Evolutionary conservation across 2,113 vertebrate species (phyloP), one percentile per base, ranked within the genome.

Genomic region (Stercorarius parasiticus): DNA sequence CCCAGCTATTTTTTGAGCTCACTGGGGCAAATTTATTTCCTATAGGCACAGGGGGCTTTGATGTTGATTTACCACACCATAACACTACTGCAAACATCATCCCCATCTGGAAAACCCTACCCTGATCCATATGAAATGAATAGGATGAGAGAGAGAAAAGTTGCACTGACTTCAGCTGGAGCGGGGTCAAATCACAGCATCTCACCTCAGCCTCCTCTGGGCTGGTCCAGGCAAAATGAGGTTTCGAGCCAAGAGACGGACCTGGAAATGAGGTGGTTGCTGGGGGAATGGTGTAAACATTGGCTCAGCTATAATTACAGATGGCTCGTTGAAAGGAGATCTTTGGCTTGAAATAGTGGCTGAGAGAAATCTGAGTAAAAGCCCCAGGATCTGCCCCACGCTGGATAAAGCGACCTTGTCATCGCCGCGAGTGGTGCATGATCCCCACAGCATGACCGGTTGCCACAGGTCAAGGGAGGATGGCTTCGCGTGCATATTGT

Each of bases 381-480:
- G 16, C 16, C 58, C 26, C 13, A 4, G 32, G 38, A 65, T 65
- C 30, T 69, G 36, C 52, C 52, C 77, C 36, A 2, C 5, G 7
- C n/a, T 65, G 40, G 7, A 43, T 36, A 11, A 73, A 79, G 40
- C 0, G 2, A 45, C 49, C 26, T 40, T 36, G 26, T 18, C 11
- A n/a, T 42, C 18, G 1, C 20, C 10, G 3, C 0, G 1, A 58
- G 64, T 1, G 29, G n/a, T 20, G 4, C 12, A 1, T 1, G 42
- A 13, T 34, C n/a, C 50, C 65, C 59, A 23, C 50, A 55, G 29
- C n/a, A n/a, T n/a, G n/a, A 12, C 4, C 3, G 2, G 7, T 38
- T 58, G 32, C 30, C 45, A 36, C 38, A 81, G 34, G n/a, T 34
- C 30, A 47, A 21, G 42, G 29, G 30, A 78, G 18, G 36, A 26